Evolutionary conservation across 1,140 invertebrate genomes (phyloP).

Genomic region (Drosophila teissieri): DNA sequence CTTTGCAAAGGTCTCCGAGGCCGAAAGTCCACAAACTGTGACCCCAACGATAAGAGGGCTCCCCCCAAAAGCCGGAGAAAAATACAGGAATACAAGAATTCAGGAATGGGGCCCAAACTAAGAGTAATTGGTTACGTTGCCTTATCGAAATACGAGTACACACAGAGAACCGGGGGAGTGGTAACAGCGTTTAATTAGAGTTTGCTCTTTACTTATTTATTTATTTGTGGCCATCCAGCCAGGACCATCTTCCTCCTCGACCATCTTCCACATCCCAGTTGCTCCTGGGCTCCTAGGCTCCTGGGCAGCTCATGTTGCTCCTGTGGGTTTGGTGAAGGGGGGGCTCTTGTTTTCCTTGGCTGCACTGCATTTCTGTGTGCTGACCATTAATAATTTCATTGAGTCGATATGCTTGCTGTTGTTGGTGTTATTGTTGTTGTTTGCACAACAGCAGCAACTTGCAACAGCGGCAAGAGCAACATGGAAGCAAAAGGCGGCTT

Average conservation of each 20-base stretch:
- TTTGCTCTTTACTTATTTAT: slow-evolving; percentile 80
- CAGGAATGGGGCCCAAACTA: neutral
- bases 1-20: slow-evolving; percentile 16
- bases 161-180: slow-evolving; percentile 12
- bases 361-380: slow-evolving; percentile 58
- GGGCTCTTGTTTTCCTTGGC: slow-evolving; percentile 6
- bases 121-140: slow-evolving; percentile 38
- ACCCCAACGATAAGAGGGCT: slow-evolving; percentile 40
- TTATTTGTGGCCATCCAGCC: slow-evolving; percentile 45
- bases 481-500: slow-evolving; percentile 45
- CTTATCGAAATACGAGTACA: slow-evolving; percentile 61
- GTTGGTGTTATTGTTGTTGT: slow-evolving; percentile 30
- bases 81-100: neutral
- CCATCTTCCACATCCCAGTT: slow-evolving; percentile 12
- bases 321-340: slow-evolving; percentile 6
- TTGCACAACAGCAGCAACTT: slow-evolving; percentile 22
- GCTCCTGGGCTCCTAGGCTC: slow-evolving; percentile 8
- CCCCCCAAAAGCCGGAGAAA: neutral
- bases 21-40: slow-evolving; percentile 30
- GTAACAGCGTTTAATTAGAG: slow-evolving; percentile 78
- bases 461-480: slow-evolving; percentile 9
- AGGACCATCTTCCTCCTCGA: slow-evolving; percentile 1
- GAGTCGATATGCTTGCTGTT: slow-evolving; percentile 37
- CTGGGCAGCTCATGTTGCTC: slow-evolving; percentile 9
- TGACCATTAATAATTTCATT: slow-evolving; percentile 81